Evolutionary conservation across 2,797 vertebrate species (phyloP).

Genomic region (Lophotriccus pileatus): DNA sequence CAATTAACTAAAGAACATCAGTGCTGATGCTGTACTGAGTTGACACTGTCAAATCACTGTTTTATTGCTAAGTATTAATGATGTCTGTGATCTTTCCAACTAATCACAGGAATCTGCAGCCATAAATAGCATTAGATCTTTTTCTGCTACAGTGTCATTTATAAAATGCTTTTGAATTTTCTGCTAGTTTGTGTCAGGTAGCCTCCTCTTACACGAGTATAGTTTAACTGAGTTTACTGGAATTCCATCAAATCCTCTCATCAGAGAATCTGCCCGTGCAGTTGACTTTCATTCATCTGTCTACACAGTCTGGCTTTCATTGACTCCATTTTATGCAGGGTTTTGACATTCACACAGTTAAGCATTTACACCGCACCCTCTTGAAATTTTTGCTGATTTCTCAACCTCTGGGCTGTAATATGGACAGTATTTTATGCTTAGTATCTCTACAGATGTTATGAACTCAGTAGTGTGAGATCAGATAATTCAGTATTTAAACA

Average conservation of each 20-base stretch:
- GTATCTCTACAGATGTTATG: neutral
- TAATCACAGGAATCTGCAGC: neutral
- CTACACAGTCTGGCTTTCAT: neutral
- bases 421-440: neutral
- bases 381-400: neutral
- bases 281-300: neutral
- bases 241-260: neutral
- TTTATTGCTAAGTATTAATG: neutral
- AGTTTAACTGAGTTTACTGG: neutral
- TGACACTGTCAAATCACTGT: neutral
- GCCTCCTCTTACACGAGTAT: neutral
- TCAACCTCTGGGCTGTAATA: neutral
- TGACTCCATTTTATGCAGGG: neutral
- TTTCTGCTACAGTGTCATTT: neutral
- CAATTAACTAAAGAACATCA: neutral
- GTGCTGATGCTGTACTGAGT: neutral
- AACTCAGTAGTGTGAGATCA: conserved; percentile 7
- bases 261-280: neutral
- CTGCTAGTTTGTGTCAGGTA: neutral
- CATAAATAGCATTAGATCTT: neutral
- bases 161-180: neutral
- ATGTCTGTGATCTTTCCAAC: neutral
- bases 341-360: neutral
- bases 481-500: conserved; percentile 54
- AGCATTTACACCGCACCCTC: neutral